These are phyloP conservation scores for Oreochromis niloticus DNA, from an alignment of 2,113 vertebrate species.

Conservation along the genomic window DNA sequence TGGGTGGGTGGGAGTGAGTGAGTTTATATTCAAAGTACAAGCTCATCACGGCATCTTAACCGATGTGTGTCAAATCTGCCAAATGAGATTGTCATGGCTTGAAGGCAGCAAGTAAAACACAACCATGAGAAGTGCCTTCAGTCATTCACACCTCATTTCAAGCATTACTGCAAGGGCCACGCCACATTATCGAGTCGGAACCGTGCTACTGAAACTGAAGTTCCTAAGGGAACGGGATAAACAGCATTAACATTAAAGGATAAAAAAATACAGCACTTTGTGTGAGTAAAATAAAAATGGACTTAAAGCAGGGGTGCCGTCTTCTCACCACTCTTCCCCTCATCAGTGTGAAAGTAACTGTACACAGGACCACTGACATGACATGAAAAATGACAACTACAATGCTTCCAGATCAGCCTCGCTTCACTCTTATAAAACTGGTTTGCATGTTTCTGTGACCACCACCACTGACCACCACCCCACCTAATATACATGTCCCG, in stretches of 20 bases:
- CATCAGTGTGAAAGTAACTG: slow-evolving; percentile 2
- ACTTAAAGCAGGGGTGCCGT: neutral
- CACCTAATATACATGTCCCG: slow-evolving; percentile 19
- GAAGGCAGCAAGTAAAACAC: slow-evolving; percentile 28
- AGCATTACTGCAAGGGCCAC: neutral
- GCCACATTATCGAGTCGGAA: neutral
- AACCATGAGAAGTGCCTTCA: slow-evolving; percentile 10
- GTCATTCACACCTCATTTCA: slow-evolving; percentile 1
- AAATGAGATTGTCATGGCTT: slow-evolving; percentile 8
- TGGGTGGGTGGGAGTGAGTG: neutral
- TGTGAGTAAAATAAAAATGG: slow-evolving; percentile 46
- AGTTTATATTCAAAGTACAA: slow-evolving; percentile 16
- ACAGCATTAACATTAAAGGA: slow-evolving; percentile 12
- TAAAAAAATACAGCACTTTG: slow-evolving; percentile 30
- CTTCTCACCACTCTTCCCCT: neutral
- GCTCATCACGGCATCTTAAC: neutral
- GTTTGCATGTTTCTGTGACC: slow-evolving; percentile 10
- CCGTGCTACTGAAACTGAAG: neutral
- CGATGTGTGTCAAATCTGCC: neutral
- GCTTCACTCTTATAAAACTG: slow-evolving; percentile 13
- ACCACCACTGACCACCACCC: neutral
- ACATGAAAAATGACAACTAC: slow-evolving; percentile 5
- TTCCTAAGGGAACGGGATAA: slow-evolving; percentile 11
- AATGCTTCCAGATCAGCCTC: neutral
- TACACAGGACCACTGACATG: slow-evolving; percentile 10